These are phyloP conservation scores for Stictonetta naevosa DNA, from an alignment of 2,113 vertebrate species.

Conservation along the genomic window DNA sequence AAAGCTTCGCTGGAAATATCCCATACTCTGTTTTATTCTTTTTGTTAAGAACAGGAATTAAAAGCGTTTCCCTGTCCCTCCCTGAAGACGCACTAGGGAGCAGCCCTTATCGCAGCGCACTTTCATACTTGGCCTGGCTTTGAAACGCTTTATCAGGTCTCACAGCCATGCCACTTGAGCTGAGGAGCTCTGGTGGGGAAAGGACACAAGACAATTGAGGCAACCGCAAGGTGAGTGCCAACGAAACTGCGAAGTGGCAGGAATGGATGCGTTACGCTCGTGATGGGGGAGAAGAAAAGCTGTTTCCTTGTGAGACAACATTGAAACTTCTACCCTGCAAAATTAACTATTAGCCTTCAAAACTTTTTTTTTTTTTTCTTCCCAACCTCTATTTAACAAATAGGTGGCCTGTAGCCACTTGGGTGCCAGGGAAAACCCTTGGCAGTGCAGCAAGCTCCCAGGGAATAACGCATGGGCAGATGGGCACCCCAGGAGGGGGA, in stretches of 20 bases:
- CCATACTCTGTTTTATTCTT: not conserved
- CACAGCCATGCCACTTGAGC: constrained; percentile 40
- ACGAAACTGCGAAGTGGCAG: not conserved
- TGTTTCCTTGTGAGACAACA: not conserved
- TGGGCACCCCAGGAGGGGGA: no score
- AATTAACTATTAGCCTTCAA: not conserved
- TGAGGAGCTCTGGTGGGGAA: constrained; percentile 31
- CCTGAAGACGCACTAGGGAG: not conserved
- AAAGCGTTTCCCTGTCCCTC: not conserved
- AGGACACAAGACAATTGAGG: constrained; percentile 24
- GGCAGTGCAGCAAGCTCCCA: not conserved
- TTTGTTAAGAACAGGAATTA: not conserved
- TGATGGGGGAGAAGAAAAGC: not conserved
- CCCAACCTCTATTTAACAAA: accelerated
- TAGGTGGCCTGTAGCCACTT: no score
- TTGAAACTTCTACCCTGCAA: not conserved
- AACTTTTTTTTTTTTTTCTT: accelerated
- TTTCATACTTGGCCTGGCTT: not conserved
- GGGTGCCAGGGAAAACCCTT: no score
- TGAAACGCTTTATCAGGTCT: constrained; percentile 27
- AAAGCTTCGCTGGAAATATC: not conserved
- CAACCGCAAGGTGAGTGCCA: not conserved
- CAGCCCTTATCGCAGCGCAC: not conserved
- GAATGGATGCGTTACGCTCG: not conserved
- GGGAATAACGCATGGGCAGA: not conserved